Percentiles rank a stretch among this genome's conserved stretches.
Evolutionary conservation across 2,888 invertebrate genomes (phyloP).

Genomic region (Clivina fossor): DNA sequence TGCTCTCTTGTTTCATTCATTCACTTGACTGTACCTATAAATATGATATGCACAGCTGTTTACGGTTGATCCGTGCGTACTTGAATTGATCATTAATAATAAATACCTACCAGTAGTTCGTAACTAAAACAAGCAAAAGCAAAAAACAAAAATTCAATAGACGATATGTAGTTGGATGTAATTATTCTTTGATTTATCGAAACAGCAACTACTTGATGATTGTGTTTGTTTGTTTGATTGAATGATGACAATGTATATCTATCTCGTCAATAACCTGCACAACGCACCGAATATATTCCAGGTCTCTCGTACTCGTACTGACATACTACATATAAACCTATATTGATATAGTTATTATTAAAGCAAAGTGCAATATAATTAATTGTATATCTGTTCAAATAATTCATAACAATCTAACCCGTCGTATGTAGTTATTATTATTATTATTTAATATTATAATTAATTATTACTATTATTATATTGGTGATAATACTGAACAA

Average conservation of each 20-base stretch:
- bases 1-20: no score
- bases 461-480: conserved; percentile 20
- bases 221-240: conserved; percentile 13
- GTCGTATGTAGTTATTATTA: conserved; percentile 30
- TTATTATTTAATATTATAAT: conserved; percentile 1
- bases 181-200: conserved; percentile 29
- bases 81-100: conserved; percentile 15
- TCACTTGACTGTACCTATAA: no score
- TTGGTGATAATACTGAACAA: conserved; percentile 33
- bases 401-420: conserved; percentile 27
- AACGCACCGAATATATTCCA: conserved; percentile 33
- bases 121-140: no score
- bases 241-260: conserved; percentile 29
- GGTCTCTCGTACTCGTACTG: conserved; percentile 33
- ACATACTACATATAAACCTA: conserved; percentile 21
- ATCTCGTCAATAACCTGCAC: conserved; percentile 30
- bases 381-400: conserved; percentile 31
- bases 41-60: not conserved
- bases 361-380: conserved; percentile 31
- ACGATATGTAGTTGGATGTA: conserved; percentile 32
- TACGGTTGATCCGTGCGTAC: conserved; percentile 3
- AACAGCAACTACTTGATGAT: conserved; percentile 26
- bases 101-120: no score
- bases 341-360: conserved; percentile 13
- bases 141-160: no score